These are phyloP conservation scores for Muscicapa striata DNA, from an alignment of 2,797 vertebrate species.

Conservation along the genomic window DNA sequence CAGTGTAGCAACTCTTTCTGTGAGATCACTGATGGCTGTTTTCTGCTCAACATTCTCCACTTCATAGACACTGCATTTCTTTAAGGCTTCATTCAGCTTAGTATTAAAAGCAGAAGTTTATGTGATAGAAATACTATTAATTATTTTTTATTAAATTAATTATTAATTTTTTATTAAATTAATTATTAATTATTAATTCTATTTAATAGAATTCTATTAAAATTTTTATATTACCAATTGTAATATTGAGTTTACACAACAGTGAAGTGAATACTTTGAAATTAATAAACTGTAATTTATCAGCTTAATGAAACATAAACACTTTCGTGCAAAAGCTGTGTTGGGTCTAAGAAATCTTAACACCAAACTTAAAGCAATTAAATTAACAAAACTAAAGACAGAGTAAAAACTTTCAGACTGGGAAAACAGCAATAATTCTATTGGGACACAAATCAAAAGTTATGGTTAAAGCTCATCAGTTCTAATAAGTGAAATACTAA, in stretches of 20 bases:
- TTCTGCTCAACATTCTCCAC: constrained; percentile 81
- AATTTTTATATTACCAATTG: not conserved
- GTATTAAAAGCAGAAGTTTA: constrained; percentile 6
- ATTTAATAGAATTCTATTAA: not conserved
- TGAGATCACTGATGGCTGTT: constrained; percentile 77
- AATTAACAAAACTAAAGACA: not conserved
- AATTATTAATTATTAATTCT: too few species aligned
- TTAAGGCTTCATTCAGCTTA: constrained; percentile 81
- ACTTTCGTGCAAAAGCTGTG: not conserved
- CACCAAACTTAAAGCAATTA: not conserved
- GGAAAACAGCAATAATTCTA: not conserved
- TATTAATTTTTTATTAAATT: too few species aligned
- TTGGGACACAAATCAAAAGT: not conserved
- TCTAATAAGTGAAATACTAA: not conserved
- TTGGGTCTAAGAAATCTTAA: not conserved
- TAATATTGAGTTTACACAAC: not conserved
- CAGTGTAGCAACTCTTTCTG: constrained; percentile 79
- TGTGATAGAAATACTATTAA: not conserved
- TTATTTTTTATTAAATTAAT: too few species aligned
- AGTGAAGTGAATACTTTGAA: not conserved
- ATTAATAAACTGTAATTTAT: not conserved
- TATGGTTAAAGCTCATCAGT: not conserved
- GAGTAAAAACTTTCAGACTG: not conserved
- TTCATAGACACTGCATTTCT: constrained; percentile 79
- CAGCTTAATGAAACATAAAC: not conserved